Percentiles rank a stretch among this genome's conserved stretches.
phyloP scores from a whole-genome alignment of 1,140 invertebrate genomes.

The Drosophila prosaltans region DNA sequence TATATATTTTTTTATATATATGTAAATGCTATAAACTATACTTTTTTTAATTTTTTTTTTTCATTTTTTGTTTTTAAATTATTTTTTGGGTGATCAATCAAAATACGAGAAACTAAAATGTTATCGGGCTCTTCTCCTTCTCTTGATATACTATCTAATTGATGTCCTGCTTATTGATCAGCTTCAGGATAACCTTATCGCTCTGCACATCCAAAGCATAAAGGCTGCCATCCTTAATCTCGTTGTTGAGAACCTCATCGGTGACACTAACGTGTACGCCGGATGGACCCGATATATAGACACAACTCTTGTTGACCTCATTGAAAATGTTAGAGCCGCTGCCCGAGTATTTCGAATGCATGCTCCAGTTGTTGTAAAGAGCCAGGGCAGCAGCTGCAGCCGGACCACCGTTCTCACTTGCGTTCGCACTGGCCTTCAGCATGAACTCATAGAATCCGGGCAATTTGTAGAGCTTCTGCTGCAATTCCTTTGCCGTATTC shows the following conservation, averaged over 20 bases:
- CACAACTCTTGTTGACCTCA: conserved; percentile 74
- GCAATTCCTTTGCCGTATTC: conserved; percentile 87
- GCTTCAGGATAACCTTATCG: conserved; percentile 79
- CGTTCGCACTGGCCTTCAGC: conserved; percentile 54
- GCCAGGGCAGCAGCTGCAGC: conserved; percentile 40
- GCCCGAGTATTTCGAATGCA: conserved; percentile 82
- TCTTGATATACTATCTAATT: conserved; percentile 33
- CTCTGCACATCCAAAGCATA: conserved; percentile 85
- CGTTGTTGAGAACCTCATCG: conserved; percentile 88
- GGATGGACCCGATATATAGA: conserved; percentile 89
- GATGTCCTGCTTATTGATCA: conserved; percentile 79
- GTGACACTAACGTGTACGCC: conserved; percentile 90
- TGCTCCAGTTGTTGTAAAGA: conserved; percentile 72
- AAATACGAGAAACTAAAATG: not conserved
- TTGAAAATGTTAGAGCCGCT: conserved; percentile 82
- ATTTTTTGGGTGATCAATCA: not conserved
- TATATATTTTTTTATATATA: not conserved
- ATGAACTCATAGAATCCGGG: conserved; percentile 79
- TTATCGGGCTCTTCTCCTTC: no score
- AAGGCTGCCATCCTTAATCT: conserved; percentile 87
- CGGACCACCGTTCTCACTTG: conserved; percentile 55
- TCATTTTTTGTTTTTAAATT: not conserved
- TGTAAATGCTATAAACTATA: conserved; percentile 75
- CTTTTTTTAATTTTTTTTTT: conserved; percentile 36
- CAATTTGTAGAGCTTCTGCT: conserved; percentile 86